phyloP scores from a whole-genome alignment of 2,113 vertebrate genomes.

The Poeciliopsis turrubarensis region DNA sequence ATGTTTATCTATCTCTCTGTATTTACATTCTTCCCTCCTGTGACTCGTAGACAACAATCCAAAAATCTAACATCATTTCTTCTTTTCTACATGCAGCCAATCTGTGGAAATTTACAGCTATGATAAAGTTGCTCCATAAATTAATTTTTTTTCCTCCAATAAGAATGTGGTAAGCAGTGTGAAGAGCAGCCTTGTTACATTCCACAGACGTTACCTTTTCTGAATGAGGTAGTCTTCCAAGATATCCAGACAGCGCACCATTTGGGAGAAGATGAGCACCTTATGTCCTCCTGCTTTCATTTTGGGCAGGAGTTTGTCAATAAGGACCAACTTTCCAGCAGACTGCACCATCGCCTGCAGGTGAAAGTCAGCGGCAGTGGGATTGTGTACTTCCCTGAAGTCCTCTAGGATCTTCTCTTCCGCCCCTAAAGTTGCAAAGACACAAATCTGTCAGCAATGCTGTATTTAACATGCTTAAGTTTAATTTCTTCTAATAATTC shows the following conservation, averaged over 20 bases:
- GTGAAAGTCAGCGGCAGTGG: constrained; percentile 90
- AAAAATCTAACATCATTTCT: background rate
- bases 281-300: constrained; percentile 99
- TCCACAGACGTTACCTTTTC: constrained; percentile 84
- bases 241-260: constrained; percentile 98
- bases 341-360: constrained; percentile 99
- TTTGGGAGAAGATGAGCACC: constrained; percentile 98
- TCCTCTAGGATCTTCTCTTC: constrained; percentile 99
- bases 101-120: background rate
- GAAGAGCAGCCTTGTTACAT: background rate
- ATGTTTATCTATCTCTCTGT: background rate
- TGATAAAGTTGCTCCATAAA: background rate
- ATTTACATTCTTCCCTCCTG: background rate
- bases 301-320: constrained; percentile 97
- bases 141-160: background rate
- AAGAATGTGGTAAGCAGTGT: background rate
- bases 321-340: constrained; percentile 96
- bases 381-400: constrained; percentile 91
- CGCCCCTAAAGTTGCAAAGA: constrained; percentile 82
- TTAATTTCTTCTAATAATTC: background rate
- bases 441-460: background rate
- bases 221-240: constrained; percentile 99
- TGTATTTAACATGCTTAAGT: background rate
- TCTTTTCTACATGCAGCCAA: background rate
- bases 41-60: background rate